Percentiles rank a stretch among this genome's conserved stretches.
Conservation (phyloP, 2,113 vertebrate species). For the Boulengerochromis microlepis region DNA sequence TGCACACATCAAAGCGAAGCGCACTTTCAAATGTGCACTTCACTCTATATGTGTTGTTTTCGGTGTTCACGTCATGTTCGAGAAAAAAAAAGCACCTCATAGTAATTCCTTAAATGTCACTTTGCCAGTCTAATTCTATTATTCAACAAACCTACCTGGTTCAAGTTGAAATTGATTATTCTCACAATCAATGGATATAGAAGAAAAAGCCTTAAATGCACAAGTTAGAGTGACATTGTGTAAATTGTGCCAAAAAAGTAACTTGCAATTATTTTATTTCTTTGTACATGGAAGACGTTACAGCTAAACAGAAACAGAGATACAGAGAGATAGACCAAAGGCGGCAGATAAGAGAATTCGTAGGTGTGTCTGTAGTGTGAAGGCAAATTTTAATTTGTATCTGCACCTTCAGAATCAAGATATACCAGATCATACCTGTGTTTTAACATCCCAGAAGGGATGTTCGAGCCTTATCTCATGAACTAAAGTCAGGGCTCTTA, state of each 20-base stretch:
- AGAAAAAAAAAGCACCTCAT: neutral
- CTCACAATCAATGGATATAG: neutral
- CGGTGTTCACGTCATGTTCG: neutral
- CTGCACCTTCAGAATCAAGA: neutral
- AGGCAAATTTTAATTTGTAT: neutral
- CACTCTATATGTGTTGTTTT: neutral
- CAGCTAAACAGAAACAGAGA: rapidly evolving
- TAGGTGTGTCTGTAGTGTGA: neutral
- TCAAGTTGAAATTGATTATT: neutral
- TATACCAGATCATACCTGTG: neutral
- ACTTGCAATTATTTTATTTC: neutral
- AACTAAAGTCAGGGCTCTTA: neutral
- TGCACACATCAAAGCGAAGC: slow-evolving; percentile 35
- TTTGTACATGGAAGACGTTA: neutral
- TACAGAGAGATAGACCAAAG: neutral
- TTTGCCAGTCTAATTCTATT: neutral
- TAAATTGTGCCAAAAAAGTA: neutral
- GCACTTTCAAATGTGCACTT: neutral
- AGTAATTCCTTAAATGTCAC: neutral
- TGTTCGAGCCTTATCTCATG: neutral
- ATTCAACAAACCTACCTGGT: neutral
- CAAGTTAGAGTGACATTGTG: neutral
- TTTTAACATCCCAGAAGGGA: neutral
- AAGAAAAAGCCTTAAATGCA: neutral
- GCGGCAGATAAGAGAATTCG: neutral